A percentile compares a stretch with the other conserved stretches of the same genome.
phyloP scores from a whole-genome alignment of 2,797 vertebrate species.

The Orestias chungarensis region DNA sequence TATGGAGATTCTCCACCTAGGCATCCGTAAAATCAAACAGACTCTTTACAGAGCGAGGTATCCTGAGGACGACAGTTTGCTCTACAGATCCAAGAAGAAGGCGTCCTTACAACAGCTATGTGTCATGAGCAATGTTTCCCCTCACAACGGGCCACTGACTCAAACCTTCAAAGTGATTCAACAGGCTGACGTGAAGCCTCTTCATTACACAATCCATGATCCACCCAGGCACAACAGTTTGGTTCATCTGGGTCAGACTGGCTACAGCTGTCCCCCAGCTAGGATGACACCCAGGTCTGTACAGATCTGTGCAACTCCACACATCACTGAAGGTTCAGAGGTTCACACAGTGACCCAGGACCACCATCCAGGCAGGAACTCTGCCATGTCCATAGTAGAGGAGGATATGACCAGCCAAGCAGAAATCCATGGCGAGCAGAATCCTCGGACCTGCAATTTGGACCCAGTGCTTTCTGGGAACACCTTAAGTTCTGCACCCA shows the following conservation, averaged over 20 bases:
- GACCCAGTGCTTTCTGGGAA: slow-evolving; percentile 58
- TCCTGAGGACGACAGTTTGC: slow-evolving; percentile 71
- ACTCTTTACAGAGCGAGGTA: slow-evolving; percentile 75
- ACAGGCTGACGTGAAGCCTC: slow-evolving; percentile 70
- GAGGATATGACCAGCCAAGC: slow-evolving; percentile 16
- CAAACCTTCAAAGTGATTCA: slow-evolving; percentile 78
- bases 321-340: slow-evolving; percentile 34
- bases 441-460: slow-evolving; percentile 46
- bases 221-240: slow-evolving; percentile 62
- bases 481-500: slow-evolving; percentile 57
- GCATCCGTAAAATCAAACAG: slow-evolving; percentile 87
- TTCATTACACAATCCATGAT: slow-evolving; percentile 57
- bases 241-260: slow-evolving; percentile 51
- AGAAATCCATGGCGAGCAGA: slow-evolving; percentile 61
- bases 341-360: slow-evolving; percentile 30
- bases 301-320: slow-evolving; percentile 50
- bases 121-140: slow-evolving; percentile 71
- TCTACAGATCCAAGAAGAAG: slow-evolving; percentile 80
- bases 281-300: slow-evolving; percentile 45
- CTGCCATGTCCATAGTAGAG: slow-evolving; percentile 36
- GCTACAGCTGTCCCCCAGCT: slow-evolving; percentile 61
- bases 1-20: slow-evolving; percentile 91
- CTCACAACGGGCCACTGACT: slow-evolving; percentile 77
- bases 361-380: slow-evolving; percentile 49
- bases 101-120: slow-evolving; percentile 75